Evolutionary conservation across 2,888 invertebrate species (phyloP).

Genomic region (Oligia fasciuncula): DNA sequence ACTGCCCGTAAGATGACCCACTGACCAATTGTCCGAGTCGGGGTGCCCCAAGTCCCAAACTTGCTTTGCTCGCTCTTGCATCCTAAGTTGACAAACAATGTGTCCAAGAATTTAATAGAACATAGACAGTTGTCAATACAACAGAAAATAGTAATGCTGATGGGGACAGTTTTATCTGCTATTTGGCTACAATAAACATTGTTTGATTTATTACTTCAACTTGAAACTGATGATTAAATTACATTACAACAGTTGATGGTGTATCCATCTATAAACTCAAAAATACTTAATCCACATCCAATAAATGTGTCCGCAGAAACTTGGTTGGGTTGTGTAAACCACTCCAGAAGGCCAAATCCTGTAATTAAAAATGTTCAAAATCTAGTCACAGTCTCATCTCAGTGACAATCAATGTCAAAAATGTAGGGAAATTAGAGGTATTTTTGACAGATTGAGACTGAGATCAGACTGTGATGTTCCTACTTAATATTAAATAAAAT

Average conservation of each 20-base stretch:
- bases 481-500: not conserved
- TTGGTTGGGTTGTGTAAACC: not conserved
- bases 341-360: not conserved
- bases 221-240: conserved; percentile 1
- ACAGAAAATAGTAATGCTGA: no score
- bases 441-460: no score
- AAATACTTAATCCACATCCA: not conserved
- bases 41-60: no score
- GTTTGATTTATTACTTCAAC: conserved; percentile 2
- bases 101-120: not conserved
- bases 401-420: no score
- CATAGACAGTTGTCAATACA: no score
- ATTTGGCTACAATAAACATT: not conserved
- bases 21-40: no score
- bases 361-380: not conserved
- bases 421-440: no score
- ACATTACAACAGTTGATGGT: not conserved
- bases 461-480: no score
- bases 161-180: not conserved
- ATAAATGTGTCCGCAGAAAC: not conserved
- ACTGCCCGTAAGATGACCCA: no score
- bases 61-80: no score
- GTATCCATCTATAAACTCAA: not conserved
- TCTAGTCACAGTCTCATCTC: no score
- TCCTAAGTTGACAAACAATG: no score